Percentiles rank a stretch among this genome's conserved stretches.
Evolutionary conservation across 2,797 vertebrate genomes (phyloP).

Genomic region (Smutsia temminckii): DNA sequence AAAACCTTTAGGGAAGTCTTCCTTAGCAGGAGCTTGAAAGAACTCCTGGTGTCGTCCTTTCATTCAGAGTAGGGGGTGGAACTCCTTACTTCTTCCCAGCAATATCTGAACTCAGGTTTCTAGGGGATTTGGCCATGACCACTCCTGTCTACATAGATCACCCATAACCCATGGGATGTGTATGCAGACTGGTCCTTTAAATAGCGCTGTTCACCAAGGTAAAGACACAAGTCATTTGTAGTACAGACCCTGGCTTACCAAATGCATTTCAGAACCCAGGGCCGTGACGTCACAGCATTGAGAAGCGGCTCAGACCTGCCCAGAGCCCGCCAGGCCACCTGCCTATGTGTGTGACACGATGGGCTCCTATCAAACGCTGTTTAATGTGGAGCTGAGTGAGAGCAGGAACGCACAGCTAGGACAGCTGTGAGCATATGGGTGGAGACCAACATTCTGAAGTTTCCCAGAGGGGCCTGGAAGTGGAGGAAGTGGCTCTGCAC

Average conservation of each 20-base stretch:
- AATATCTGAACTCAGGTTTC: background rate
- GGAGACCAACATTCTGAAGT: background rate
- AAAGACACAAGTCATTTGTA: background rate
- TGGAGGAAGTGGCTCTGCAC: background rate
- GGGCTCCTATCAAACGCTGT: background rate
- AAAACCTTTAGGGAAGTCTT: background rate
- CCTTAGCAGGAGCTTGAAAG: background rate
- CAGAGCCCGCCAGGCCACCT: background rate
- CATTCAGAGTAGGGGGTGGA: background rate
- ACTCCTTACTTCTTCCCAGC: background rate
- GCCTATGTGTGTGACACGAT: background rate
- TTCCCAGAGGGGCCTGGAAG: background rate
- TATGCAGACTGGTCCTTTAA: background rate
- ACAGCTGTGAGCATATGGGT: background rate
- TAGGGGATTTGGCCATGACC: background rate
- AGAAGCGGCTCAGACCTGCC: background rate
- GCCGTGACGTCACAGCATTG: accelerated
- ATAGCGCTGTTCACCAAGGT: background rate
- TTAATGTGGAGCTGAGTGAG: background rate
- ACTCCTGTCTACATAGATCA: accelerated
- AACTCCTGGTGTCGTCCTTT: background rate
- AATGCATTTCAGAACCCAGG: background rate
- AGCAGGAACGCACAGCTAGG: background rate
- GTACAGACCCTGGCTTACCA: background rate
- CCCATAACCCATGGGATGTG: background rate